These are phyloP conservation scores for Coleophora deauratella DNA, from an alignment of 2,888 invertebrate species.

Conservation along the genomic window DNA sequence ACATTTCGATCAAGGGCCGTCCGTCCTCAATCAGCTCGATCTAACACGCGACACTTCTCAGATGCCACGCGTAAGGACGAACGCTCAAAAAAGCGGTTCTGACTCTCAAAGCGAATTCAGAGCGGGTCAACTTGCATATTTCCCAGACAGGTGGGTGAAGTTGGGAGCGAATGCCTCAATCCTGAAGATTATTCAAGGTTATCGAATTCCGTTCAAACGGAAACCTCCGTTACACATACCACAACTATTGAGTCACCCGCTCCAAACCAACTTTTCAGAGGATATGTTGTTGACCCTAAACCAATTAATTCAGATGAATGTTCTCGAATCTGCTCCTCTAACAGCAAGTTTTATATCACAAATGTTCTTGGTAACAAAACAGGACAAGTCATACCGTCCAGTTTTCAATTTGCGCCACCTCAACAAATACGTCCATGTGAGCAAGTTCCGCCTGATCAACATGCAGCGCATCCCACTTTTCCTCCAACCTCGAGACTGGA, in stretches of 20 bases:
- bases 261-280: background rate
- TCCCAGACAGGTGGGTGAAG: background rate
- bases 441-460: conserved; percentile 10
- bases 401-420: conserved; percentile 9
- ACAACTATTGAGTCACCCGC: background rate
- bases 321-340: background rate
- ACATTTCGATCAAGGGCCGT: background rate
- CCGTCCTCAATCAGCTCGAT: background rate
- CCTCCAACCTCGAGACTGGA: conserved; percentile 9
- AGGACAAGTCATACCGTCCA: too few species aligned
- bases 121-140: background rate
- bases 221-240: background rate
- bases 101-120: background rate
- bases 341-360: background rate
- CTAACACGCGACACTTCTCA: background rate
- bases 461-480: conserved; percentile 6
- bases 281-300: background rate
- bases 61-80: background rate
- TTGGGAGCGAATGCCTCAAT: background rate
- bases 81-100: background rate
- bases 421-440: conserved; percentile 9
- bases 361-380: too few species aligned
- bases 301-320: background rate
- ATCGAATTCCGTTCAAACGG: background rate
- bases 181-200: background rate